Evolutionary conservation across 2,888 invertebrate genomes (phyloP), one percentile per base, ranked within the genome.

Genomic region (Hesperia comma): DNA sequence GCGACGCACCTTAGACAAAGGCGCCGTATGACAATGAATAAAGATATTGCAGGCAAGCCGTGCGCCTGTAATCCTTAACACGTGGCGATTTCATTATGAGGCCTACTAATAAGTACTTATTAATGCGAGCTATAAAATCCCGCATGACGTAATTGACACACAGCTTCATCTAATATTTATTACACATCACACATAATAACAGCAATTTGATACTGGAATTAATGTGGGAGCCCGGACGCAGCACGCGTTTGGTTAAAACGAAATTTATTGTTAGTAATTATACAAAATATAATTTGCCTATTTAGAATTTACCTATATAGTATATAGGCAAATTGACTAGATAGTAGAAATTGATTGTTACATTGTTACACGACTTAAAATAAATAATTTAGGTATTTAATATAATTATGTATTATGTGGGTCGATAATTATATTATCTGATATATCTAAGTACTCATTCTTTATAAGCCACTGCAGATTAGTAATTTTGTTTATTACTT

Each of bases 161-260:
- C 74, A 77, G 81, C 81, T 84, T 83, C 87, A 89, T 92, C 82
- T 86, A 87, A 87, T 90, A 91, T 92, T 88, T 88, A 91, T 87
- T 83, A 81, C 81, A 78, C 82, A 86, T 87, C 85, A 84, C 79
- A 83, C 75, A 72, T 75, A 82, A 85, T 87, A 85, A 83, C 81
- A 84, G 83, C 80, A 82, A 83, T 88, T 85, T 86, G 83, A 84
- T 86, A 82, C 74, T 80, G 75, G 78, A 78, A 86, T 82, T 86
- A 84, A 83, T 80, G 82, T 85, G 85, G 82, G 87, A 86, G 80
- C 79, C 54, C 61, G 61, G 46, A 71, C 70, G 70, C 74, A 72
- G 73, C 72, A 72, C 74, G 76, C 72, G 73, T 72, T 71, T 71
- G 75, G 75, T 75, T 77, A 73, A 49, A 76, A 77, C 74, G 74